Evolutionary conservation across 2,888 invertebrate genomes (phyloP), one percentile per base, ranked within the genome.

Genomic region (Cyaniris semiargus): DNA sequence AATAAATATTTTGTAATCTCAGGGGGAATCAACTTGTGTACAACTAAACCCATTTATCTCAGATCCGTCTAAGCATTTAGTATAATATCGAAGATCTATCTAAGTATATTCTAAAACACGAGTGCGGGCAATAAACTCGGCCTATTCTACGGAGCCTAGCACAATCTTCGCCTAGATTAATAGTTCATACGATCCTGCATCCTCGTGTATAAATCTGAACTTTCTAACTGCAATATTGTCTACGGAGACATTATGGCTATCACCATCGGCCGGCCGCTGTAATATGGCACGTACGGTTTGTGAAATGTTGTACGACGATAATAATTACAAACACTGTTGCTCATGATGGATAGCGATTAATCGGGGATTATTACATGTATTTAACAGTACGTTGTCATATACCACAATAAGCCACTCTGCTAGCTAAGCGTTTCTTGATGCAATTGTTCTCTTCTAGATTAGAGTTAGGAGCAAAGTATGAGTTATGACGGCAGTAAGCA

Each of bases 151-250:
- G 15, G 18, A 15, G 18, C 53, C 53, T 53, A 53, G 15, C 53
- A 18, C 53, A 53, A 53, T 53, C 18, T 53, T 18, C 18, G 53
- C 18, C 13, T 53, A 53, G 53, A 53, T 53, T 53, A 53, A 53
- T 21, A 10, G 13, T 60, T 23, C 23, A 60, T 60, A 60, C 23
- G 60, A 23, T 66, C 66, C 21, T 21, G 66, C 15, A 27, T 27
- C 27, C 27, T 15, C 13, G 15, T 31, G 27, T 27, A 31, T 66
- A 27, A 66, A 27, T 66, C 66, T 66, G 5, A 31, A 66, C 66
- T 66, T 66, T 66, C 66, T 66, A 66, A 66, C 66, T 66, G 7
- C 66, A 66, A 66, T 31, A 66, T 66, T 66, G 66, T 66, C 27
- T 66, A 10, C 21, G 60, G 60, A 27, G 60, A 23, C 60, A 27